Evolutionary conservation across 1,140 invertebrate species (phyloP), one percentile per base, ranked within the genome.

Genomic region (Hycleus cichorii): DNA sequence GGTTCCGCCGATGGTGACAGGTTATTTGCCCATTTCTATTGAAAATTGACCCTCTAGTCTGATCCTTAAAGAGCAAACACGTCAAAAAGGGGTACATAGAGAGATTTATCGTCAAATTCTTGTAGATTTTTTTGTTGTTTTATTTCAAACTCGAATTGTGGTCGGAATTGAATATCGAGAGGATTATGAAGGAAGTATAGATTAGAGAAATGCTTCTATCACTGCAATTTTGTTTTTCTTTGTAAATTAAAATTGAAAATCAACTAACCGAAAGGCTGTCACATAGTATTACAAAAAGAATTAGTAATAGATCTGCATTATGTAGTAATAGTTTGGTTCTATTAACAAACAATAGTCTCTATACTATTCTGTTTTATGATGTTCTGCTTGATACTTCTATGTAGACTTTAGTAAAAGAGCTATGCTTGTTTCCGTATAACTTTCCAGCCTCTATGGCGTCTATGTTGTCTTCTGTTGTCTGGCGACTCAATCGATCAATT

Each of bases 1-100:
- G 86, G 86, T 63, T 89, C 87, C 70, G 83, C 86, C 69, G 88
- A 89, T 75, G 86, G 85, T 72, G 86, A 87, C 83, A 88, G 86
- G 86, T 88, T 42, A 39, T 47, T 47, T 58, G 40, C 40, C 50
- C 18, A 47, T 47, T 40, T 49, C 11, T 58, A 43, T 44, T 27
- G 40, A 39, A 40, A 45, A 38, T 48, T 10, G 10, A 50, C 24
- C 49, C 27, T 47, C 46, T 46, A 11, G 25, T 57, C 62, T 24
- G 2, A 39, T 67, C 64, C 65, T 51, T 25, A 42, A 58, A 57
- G 68, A 67, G 68, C 68, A 69, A 63, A 71, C 68, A 68, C 66
- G 67, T 64, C 60, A 59, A 18, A 18, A 18, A 63, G 62, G 64
- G 63, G 69, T 71, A 71, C 69, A 71, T 71, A 71, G 69, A 71